phyloP scores from a whole-genome alignment of 2,113 vertebrate genomes.

The Dolichotis patagonum region DNA sequence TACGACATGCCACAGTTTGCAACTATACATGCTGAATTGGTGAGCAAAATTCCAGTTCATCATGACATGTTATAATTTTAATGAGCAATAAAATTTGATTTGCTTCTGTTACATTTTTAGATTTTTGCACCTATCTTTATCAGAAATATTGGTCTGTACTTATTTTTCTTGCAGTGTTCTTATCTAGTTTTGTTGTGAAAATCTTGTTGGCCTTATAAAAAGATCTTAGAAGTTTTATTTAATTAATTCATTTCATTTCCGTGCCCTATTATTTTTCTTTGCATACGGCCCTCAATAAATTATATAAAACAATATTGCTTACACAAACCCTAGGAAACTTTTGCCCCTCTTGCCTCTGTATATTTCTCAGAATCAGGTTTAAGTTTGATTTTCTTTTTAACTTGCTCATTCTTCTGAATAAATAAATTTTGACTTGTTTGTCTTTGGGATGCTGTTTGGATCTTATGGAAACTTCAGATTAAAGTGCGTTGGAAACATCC shows the following conservation, averaged over 20 bases:
- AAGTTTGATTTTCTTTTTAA: background rate
- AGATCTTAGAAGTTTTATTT: background rate
- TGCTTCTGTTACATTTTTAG: background rate
- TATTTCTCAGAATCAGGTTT: background rate
- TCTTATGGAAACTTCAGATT: background rate
- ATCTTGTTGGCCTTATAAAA: background rate
- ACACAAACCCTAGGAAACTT: background rate
- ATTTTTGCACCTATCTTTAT: background rate
- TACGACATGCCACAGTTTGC: background rate
- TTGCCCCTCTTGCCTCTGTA: background rate
- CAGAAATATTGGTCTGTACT: rapidly evolving
- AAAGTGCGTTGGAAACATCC: background rate
- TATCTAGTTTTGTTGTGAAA: background rate
- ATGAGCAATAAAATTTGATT: background rate
- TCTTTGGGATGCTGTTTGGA: background rate
- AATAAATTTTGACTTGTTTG: background rate
- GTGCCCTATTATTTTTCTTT: background rate
- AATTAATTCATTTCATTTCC: background rate
- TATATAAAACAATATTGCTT: background rate
- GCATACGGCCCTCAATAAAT: background rate
- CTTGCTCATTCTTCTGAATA: background rate
- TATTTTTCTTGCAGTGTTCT: background rate
- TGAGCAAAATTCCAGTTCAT: too few relatives aligned
- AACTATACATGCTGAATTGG: background rate
- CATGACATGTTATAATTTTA: background rate